Evolutionary conservation across 2,888 invertebrate genomes (phyloP).

Genomic region (Eristalis tenax): DNA sequence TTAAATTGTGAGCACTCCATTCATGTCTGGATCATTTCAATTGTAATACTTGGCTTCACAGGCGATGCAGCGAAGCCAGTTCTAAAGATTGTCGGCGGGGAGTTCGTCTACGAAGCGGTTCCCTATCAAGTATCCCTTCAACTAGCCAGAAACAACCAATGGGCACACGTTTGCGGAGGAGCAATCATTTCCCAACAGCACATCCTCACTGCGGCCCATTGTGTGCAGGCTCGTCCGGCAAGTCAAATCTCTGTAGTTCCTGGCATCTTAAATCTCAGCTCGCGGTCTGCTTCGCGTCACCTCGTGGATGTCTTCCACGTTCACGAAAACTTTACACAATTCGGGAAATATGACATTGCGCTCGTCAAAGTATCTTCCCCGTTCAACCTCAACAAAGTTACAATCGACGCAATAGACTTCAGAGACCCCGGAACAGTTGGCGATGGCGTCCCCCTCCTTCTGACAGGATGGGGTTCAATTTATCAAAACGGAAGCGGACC

Average conservation of each 20-base stretch:
- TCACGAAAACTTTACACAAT: conserved; percentile 78
- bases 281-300: conserved; percentile 75
- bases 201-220: conserved; percentile 80
- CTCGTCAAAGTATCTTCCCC: conserved; percentile 77
- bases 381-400: conserved; percentile 76
- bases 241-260: conserved; percentile 75
- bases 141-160: conserved; percentile 73
- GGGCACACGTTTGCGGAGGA: conserved; percentile 80
- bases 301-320: conserved; percentile 77
- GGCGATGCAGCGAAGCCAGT: background rate
- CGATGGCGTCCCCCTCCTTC: conserved; percentile 75
- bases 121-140: conserved; percentile 79
- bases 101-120: background rate
- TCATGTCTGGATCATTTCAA: background rate
- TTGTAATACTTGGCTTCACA: background rate
- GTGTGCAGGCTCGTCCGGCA: conserved; percentile 77
- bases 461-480: conserved; percentile 80
- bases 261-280: conserved; percentile 75
- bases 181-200: conserved; percentile 78
- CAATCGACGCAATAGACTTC: conserved; percentile 81
- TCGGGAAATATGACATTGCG: conserved; percentile 79
- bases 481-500: conserved; percentile 54
- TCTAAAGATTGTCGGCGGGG: conserved; percentile 29
- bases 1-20: background rate
- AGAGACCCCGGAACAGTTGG: conserved; percentile 75